Conservation (phyloP, 2,888 invertebrate species). For the Synanthedon vespiformis region DNA sequence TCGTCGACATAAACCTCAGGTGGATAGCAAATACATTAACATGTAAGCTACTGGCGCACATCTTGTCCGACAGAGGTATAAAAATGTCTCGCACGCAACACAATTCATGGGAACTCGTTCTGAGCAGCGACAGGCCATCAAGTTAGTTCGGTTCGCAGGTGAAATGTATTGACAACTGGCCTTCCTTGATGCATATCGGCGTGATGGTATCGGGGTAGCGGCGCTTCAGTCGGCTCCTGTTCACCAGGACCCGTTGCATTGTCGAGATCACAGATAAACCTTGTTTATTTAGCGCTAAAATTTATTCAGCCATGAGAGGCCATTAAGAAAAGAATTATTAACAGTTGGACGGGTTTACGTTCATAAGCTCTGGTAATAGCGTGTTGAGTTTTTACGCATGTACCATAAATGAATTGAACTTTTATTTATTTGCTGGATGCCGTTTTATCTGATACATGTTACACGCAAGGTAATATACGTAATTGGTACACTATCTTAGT, state of each 20-base stretch:
- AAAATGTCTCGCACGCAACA: slow-evolving; percentile 54
- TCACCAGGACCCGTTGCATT: slow-evolving; percentile 54
- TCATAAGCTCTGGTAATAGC: slow-evolving; percentile 44
- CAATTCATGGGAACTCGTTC: slow-evolving; percentile 63
- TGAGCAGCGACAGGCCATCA: slow-evolving; percentile 51
- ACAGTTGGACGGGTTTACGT: slow-evolving; percentile 49
- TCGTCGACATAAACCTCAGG: slow-evolving; percentile 9
- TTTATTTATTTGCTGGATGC: slow-evolving; percentile 22
- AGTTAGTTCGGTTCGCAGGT: slow-evolving; percentile 48
- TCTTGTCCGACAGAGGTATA: slow-evolving; percentile 52
- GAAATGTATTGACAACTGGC: slow-evolving; percentile 69
- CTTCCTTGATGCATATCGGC: slow-evolving; percentile 68
- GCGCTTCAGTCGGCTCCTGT: slow-evolving; percentile 63
- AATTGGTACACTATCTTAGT: not conserved
- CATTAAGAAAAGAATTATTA: slow-evolving; percentile 60
- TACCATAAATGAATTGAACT: slow-evolving; percentile 46
- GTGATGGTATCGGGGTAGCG: slow-evolving; percentile 63
- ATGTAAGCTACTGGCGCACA: slow-evolving; percentile 40
- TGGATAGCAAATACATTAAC: slow-evolving; percentile 38
- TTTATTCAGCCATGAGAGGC: slow-evolving; percentile 55
- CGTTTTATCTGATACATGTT: not conserved
- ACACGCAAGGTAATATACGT: not conserved
- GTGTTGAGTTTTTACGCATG: slow-evolving; percentile 38
- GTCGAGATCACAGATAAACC: slow-evolving; percentile 60
- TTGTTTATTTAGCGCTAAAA: slow-evolving; percentile 66